Evolutionary conservation across 2,888 invertebrate species (phyloP).

Genomic region (Platycnemis pennipes): DNA sequence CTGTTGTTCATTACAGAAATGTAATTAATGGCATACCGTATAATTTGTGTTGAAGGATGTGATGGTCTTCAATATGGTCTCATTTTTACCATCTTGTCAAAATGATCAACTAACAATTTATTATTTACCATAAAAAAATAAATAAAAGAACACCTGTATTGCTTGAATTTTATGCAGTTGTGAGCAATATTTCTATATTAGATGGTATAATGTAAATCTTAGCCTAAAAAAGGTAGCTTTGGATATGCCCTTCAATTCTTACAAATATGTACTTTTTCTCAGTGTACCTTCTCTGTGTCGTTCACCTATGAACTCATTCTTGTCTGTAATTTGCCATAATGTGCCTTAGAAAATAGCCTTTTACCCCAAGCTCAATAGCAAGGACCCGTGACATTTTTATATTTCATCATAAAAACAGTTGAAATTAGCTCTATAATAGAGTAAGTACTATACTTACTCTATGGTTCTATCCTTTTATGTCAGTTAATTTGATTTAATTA

Average conservation of each 20-base stretch:
- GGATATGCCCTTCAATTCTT: not conserved
- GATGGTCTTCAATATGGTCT: not conserved
- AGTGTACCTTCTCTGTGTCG: not conserved
- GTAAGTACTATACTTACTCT: not conserved
- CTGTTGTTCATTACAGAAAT: too few relatives aligned
- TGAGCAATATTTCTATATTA: not conserved
- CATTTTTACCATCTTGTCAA: not conserved
- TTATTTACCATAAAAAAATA: not conserved
- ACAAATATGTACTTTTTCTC: not conserved
- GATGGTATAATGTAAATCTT: not conserved
- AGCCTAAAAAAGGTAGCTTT: not conserved
- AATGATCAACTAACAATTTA: not conserved
- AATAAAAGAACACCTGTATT: not conserved
- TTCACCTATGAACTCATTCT: not conserved
- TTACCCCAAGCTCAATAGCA: not conserved
- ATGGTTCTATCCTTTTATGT: not conserved
- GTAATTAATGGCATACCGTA: too few relatives aligned
- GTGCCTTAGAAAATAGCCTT: conserved; percentile 24
- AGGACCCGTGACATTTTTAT: not conserved
- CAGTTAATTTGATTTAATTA: too few relatives aligned
- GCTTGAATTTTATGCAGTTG: not conserved
- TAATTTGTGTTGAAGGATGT: too few relatives aligned
- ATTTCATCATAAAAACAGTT: not conserved
- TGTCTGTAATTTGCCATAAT: conserved; percentile 29
- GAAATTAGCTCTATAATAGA: not conserved